Evolutionary conservation across 2,888 invertebrate genomes (phyloP).

Genomic region (Limnephilus lunatus): DNA sequence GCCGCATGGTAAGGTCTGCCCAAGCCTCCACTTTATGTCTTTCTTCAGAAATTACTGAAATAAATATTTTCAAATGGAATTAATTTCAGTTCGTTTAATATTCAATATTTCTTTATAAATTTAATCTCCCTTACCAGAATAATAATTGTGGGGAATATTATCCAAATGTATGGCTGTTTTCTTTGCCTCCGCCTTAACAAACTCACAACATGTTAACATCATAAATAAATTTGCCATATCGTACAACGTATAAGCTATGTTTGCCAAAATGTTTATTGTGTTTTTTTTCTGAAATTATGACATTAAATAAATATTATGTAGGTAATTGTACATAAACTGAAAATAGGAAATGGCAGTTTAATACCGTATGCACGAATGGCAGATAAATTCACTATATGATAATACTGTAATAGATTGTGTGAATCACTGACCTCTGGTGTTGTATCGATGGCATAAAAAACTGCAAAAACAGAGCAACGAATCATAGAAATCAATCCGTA

Average conservation of each 20-base stretch:
- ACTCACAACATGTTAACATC: neutral
- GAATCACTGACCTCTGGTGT: neutral
- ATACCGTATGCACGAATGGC: neutral
- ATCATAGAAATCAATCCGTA: constrained; percentile 11
- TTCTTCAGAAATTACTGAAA: constrained; percentile 18
- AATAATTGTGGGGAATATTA: constrained; percentile 13
- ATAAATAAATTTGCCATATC: constrained; percentile 10
- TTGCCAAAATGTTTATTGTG: neutral
- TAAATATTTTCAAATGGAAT: too few relatives aligned
- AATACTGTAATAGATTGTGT: neutral
- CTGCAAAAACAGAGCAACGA: neutral
- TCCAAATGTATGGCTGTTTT: constrained; percentile 33
- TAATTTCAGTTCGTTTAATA: neutral
- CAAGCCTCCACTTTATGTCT: constrained; percentile 17
- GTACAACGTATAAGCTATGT: neutral
- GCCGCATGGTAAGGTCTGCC: neutral
- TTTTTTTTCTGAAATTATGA: constrained; percentile 17
- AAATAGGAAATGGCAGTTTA: neutral
- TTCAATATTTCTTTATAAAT: neutral
- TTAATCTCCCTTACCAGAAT: neutral
- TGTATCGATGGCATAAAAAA: neutral
- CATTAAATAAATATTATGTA: neutral
- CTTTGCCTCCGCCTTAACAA: constrained; percentile 37
- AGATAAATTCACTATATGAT: neutral
- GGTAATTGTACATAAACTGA: neutral